These are phyloP conservation scores for Caenorhabditis uteleia DNA, from an alignment of 2,888 invertebrate genomes.

Conservation along the genomic window DNA sequence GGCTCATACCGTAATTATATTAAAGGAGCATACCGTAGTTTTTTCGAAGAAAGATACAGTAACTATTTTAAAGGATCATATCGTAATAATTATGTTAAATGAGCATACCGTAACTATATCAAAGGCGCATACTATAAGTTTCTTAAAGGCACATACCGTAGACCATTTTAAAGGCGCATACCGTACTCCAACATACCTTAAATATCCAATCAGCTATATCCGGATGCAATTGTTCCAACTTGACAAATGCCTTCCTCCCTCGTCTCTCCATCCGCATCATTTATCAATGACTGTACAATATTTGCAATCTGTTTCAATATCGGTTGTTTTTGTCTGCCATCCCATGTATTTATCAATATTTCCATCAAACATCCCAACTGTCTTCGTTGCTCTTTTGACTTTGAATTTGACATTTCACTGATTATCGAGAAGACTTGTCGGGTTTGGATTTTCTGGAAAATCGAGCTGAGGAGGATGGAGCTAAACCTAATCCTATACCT, in stretches of 20 bases:
- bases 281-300: constrained; percentile 11
- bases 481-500: no score
- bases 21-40: no score
- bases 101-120: no score
- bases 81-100: no score
- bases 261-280: constrained; percentile 35
- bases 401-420: constrained; percentile 5
- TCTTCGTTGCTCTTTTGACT: constrained; percentile 8
- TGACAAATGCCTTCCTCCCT: constrained; percentile 22
- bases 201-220: constrained; percentile 24
- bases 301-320: constrained; percentile 12
- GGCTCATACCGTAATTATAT: no score
- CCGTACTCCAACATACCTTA: constrained; percentile 4
- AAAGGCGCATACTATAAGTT: no score
- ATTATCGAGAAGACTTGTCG: constrained; percentile 25
- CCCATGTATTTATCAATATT: constrained; percentile 12
- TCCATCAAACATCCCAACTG: constrained; percentile 18
- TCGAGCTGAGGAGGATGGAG: background rate
- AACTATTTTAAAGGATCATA: no score
- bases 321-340: constrained; percentile 13
- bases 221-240: constrained; percentile 21
- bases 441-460: constrained; percentile 25
- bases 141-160: no score
- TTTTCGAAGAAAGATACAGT: no score
- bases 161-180: no score